These are phyloP conservation scores for Lagocephalus sceleratus DNA, from an alignment of 2,797 vertebrate genomes.

Conservation along the genomic window DNA sequence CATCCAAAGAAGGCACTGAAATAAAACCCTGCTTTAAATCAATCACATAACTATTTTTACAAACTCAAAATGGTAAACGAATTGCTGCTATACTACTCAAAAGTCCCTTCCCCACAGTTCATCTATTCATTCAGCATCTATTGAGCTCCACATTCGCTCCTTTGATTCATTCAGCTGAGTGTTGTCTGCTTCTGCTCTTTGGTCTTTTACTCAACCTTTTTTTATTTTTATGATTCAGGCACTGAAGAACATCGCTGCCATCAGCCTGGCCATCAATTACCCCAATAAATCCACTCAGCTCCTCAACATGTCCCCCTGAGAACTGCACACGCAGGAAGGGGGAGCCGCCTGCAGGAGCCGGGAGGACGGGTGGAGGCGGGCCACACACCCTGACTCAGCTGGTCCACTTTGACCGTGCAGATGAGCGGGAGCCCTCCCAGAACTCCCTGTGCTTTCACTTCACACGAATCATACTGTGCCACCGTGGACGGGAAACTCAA, in stretches of 20 bases:
- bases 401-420: slow-evolving; percentile 13
- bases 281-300: slow-evolving; percentile 94
- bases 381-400: slow-evolving; percentile 38
- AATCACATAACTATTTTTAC: too few species aligned
- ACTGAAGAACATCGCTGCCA: slow-evolving; percentile 96
- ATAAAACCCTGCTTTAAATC: too few species aligned
- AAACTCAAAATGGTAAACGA: too few species aligned
- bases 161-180: not conserved
- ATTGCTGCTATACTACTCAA: not conserved
- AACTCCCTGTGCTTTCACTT: slow-evolving; percentile 26
- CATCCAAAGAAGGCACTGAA: not conserved
- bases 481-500: slow-evolving; percentile 25
- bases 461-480: slow-evolving; percentile 23
- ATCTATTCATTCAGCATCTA: not conserved
- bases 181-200: slow-evolving; percentile 5
- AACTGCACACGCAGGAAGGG: not conserved
- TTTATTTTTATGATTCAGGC: slow-evolving; percentile 72
- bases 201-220: slow-evolving; percentile 17
- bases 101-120: slow-evolving; percentile 2
- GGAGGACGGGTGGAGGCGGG: slow-evolving; percentile 16
- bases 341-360: too few species aligned
- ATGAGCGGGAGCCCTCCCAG: slow-evolving; percentile 4
- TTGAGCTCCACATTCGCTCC: slow-evolving; percentile 4
- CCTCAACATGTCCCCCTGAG: slow-evolving; percentile 81
- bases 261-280: slow-evolving; percentile 98